Evolutionary conservation across 2,113 vertebrate species (phyloP), one percentile per base, ranked within the genome.

Genomic region (Chaetops frenatus): DNA sequence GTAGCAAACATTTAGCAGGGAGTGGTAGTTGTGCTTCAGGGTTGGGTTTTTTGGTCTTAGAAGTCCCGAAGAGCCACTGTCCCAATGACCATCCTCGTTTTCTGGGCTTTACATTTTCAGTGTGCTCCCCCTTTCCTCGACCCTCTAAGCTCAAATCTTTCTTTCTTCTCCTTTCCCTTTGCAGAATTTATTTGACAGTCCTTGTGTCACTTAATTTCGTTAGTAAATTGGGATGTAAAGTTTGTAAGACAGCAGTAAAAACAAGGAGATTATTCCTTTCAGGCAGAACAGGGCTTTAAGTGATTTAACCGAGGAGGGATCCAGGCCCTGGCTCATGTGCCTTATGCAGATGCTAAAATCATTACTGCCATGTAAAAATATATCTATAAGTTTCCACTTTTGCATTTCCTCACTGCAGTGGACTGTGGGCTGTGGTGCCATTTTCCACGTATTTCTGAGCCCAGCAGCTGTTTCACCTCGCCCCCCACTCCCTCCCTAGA

Each of bases 281-380:
- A 91, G 74, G 73, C 80, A 91, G 92, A 96, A 56, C 60, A 45
- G 56, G 81, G 56, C 38, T 76, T 64, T 16, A 88, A 94, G 35
- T 84, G 79, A 80, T 96, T 96, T 87, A 92, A 92, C 58, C 0
- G 10, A 86, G 67, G 21, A 73, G 62, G 47, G 88, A 86, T 94
- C 48, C 77, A 79, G 88, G 48, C 74, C 70, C 73, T 96, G 97
- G 95, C 95, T 88, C 24, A 6, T 38, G 61, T 15, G 24, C 10
- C 1, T 81, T 58, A 62, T 70, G 81, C 96, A 96, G 95, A 96
- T 96, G 96, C 78, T 94, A 96, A 90, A 97, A 93, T 88, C 95
- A 96, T 96, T 87, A 81, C 82, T 4, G 22, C 71, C 28, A n/a
- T 66, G 48, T 91, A 82, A 96, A 97, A 96, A 97, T 95, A 91